Percentiles rank a stretch among this genome's conserved stretches.
Conservation (phyloP, 2,888 invertebrate genomes). For the Calameuta filiformis region DNA sequence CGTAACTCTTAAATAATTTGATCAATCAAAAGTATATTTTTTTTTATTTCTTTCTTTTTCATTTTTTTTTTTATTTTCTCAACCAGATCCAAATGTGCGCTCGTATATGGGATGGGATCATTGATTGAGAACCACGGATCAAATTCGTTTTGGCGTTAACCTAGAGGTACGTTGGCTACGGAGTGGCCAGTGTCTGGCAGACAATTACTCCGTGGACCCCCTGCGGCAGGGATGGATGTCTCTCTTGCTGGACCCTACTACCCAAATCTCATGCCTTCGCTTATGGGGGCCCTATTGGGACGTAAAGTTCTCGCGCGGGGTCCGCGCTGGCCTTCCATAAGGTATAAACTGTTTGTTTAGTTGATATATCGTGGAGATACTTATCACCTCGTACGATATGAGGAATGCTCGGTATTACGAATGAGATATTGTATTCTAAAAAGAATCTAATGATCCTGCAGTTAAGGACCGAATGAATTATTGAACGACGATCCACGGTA, state of each 20-base stretch:
- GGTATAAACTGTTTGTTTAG: constrained; percentile 61
- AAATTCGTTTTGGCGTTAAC: constrained; percentile 27
- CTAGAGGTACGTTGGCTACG: constrained; percentile 30
- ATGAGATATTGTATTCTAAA: constrained; percentile 56
- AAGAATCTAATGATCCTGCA: constrained; percentile 54
- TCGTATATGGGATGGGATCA: neutral
- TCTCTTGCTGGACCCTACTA: constrained; percentile 50
- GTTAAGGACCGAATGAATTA: constrained; percentile 6
- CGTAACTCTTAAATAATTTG: no score
- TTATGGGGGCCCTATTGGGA: constrained; percentile 13
- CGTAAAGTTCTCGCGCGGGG: constrained; percentile 3
- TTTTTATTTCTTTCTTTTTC: no score
- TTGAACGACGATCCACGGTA: neutral
- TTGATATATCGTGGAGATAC: constrained; percentile 61
- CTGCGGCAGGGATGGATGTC: constrained; percentile 63
- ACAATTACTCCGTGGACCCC: constrained; percentile 63
- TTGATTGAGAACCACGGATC: constrained; percentile 49
- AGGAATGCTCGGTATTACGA: constrained; percentile 39
- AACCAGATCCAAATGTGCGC: no score
- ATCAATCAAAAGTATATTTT: no score
- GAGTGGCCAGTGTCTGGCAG: constrained; percentile 59
- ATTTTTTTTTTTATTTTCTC: no score
- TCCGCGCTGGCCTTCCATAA: constrained; percentile 20
- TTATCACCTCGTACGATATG: constrained; percentile 59
- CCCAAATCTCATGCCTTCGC: constrained; percentile 40